Evolutionary conservation across 2,888 invertebrate species (phyloP).

Genomic region (Junonia oenone): DNA sequence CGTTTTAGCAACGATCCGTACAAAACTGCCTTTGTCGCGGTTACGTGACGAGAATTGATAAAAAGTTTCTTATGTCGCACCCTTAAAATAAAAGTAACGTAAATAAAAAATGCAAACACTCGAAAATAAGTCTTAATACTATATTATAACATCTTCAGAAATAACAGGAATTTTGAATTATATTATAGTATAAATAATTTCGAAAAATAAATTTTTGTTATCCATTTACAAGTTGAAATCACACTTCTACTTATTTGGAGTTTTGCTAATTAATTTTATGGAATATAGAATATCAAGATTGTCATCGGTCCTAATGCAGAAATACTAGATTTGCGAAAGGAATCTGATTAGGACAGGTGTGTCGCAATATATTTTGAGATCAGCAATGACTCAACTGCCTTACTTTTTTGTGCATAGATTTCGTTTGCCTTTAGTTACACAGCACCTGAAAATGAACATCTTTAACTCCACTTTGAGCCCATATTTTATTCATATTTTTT

Average conservation of each 20-base stretch:
- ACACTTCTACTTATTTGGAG: background rate
- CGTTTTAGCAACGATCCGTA: conserved; percentile 46
- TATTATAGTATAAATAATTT: conserved; percentile 1
- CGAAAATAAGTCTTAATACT: too few species aligned
- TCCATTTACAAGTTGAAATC: background rate
- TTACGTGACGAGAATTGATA: conserved; percentile 33
- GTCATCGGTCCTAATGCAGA: background rate
- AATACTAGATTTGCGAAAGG: background rate
- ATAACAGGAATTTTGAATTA: too few species aligned
- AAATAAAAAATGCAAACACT: too few species aligned
- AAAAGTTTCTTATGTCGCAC: conserved; percentile 7
- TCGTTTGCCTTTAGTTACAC: too few species aligned
- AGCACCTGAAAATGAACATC: too few species aligned
- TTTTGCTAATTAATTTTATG: background rate
- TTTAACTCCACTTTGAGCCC: too few species aligned
- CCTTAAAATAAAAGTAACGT: too few species aligned
- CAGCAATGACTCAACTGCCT: background rate
- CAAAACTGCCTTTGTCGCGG: conserved; percentile 38
- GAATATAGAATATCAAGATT: background rate
- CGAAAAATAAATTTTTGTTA: background rate
- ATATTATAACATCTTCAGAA: too few species aligned
- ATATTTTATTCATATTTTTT: too few species aligned
- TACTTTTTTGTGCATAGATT: background rate
- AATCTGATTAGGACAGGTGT: background rate
- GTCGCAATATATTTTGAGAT: background rate